phyloP scores from a whole-genome alignment of 2,113 vertebrate genomes.

The Ptyas mucosa region DNA sequence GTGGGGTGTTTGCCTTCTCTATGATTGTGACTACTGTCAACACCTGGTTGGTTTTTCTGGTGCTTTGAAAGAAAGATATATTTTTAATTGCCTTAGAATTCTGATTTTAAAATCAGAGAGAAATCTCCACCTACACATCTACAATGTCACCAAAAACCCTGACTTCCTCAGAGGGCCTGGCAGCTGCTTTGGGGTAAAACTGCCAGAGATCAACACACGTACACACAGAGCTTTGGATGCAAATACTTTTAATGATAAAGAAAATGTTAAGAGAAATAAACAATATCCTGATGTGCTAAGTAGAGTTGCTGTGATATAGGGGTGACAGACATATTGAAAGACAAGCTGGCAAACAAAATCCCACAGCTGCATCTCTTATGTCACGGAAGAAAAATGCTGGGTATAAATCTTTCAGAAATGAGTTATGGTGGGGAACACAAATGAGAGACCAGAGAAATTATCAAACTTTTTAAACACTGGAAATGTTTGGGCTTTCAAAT shows the following conservation, averaged over 20 bases:
- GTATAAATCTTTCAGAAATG: conserved; percentile 1
- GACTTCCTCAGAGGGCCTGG: conserved; percentile 13
- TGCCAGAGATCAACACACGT: conserved; percentile 11
- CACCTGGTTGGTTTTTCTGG: background rate
- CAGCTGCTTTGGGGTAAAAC: conserved; percentile 43
- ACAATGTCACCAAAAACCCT: background rate
- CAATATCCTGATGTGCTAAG: conserved; percentile 48
- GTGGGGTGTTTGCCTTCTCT: background rate
- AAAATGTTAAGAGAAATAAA: conserved; percentile 24
- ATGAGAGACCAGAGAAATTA: conserved; percentile 38
- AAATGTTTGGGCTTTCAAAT: conserved; percentile 42
- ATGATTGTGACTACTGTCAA: background rate
- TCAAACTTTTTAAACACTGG: conserved; percentile 16
- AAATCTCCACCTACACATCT: background rate
- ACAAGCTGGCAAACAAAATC: conserved; percentile 55
- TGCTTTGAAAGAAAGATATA: background rate
- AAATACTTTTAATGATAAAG: conserved; percentile 24
- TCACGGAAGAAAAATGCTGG: conserved; percentile 51
- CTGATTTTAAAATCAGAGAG: background rate
- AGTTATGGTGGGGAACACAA: conserved; percentile 18
- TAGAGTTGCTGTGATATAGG: conserved; percentile 42
- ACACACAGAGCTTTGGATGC: conserved; percentile 32
- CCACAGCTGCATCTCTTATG: conserved; percentile 57
- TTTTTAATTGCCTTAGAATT: background rate
- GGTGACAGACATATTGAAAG: conserved; percentile 49